Evolutionary conservation across 2,888 invertebrate genomes (phyloP), one percentile per base, ranked within the genome.

Genomic region (Calliphora vomitoria): DNA sequence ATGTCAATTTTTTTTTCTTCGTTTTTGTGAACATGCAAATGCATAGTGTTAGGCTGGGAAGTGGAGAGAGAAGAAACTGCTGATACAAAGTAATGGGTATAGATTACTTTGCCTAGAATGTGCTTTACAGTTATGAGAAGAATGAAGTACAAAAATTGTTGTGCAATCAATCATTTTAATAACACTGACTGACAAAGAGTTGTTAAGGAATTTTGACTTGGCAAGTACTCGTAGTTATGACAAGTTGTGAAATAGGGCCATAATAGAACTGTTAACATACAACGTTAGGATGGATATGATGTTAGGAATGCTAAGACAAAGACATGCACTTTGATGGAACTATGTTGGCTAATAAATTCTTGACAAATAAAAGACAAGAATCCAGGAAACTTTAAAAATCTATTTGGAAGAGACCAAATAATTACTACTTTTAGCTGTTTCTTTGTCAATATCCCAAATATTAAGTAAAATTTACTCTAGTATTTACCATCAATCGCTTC

Each of bases 81-180:
- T 44, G 10, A 20, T 47, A 44, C 66, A 60, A 68, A 66, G 74
- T 74, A 82, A 82, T 82, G 74, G 74, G 20, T 82, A 68, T 82
- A 58, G 74, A 82, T 82, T 82, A 74, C 74, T 66, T 66, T 66
- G 55, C 68, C 20, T 50, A 50, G 68, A 66, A 68, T 75, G 18
- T 47, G n/a, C 20, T 6, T 74, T 58, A 68, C 74, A 55, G 74
- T 82, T 82, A 82, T 47, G 64, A 55, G 55, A 35, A 10, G 55
- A 55, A 66, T 74, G 6, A 82, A 38, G 68, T 55, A 20, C 66
- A 75, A 66, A 75, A 55, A 74, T 58, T 75, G 20, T 74, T 38
- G 0, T 75, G 55, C 74, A 82, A 82, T 82, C 74, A 82, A 82
- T 81, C 72, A 81, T 58, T 81, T 44, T 38, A 25, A 60, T 38